Conservation (phyloP, 2,113 vertebrate species). For the Guaruba guarouba region DNA sequence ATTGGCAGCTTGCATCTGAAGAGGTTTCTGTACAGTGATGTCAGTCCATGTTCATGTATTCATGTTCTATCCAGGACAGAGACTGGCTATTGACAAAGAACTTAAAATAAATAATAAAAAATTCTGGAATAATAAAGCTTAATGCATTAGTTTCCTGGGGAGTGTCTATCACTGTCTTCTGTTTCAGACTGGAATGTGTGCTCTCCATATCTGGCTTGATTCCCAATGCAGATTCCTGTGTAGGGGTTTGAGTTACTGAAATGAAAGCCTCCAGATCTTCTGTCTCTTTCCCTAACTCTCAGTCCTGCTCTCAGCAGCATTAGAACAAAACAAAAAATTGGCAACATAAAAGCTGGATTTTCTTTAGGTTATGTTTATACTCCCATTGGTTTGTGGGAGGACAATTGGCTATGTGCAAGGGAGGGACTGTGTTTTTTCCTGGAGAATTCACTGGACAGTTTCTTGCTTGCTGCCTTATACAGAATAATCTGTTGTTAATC, state of each 20-base stretch:
- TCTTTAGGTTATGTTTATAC: neutral
- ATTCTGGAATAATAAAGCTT: neutral
- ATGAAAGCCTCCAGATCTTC: neutral
- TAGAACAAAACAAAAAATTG: neutral
- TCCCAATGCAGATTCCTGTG: neutral
- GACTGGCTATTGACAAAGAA: neutral
- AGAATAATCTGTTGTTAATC: conserved; percentile 4
- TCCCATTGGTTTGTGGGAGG: neutral
- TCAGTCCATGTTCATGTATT: neutral
- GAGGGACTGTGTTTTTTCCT: neutral
- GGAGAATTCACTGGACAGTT: neutral
- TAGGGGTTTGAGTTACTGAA: neutral
- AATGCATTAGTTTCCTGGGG: neutral
- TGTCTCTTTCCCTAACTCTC: neutral
- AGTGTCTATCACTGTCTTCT: neutral
- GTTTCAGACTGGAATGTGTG: neutral
- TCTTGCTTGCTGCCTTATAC: neutral
- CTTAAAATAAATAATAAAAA: neutral
- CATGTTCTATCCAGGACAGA: neutral
- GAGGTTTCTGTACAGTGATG: neutral
- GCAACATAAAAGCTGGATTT: neutral
- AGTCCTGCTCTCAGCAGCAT: neutral
- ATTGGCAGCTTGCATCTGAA: neutral
- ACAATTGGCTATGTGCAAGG: neutral
- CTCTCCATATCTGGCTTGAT: neutral